Percentiles rank a stretch among this genome's conserved stretches.
Conservation (phyloP, 1,140 invertebrate species). For the Rhagoletis zephyria region DNA sequence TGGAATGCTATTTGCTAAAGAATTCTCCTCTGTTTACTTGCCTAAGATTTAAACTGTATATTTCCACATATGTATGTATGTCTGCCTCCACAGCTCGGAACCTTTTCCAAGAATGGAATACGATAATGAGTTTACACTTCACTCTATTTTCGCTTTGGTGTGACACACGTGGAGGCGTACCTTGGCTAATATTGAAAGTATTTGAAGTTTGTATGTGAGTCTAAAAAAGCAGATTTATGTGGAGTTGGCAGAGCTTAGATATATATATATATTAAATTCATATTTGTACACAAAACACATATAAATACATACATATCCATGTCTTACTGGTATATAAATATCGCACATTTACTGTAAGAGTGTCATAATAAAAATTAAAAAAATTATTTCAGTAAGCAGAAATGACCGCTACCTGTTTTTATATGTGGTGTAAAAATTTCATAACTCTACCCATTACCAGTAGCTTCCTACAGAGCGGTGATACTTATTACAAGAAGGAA, state of each 20-base stretch:
- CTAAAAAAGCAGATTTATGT: neutral
- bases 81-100: neutral
- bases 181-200: neutral
- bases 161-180: neutral
- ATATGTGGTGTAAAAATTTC: no score
- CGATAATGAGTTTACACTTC: neutral
- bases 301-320: no score
- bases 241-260: neutral
- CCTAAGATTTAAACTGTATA: neutral
- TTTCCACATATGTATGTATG: neutral
- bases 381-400: no score
- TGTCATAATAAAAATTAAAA: no score
- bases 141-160: conserved; percentile 7
- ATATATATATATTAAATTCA: no score
- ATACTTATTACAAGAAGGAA: neutral
- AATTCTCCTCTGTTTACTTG: conserved; percentile 18
- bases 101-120: no score
- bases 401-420: no score
- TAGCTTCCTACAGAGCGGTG: neutral
- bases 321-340: no score
- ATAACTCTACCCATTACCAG: no score
- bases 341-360: no score
- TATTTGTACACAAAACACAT: no score
- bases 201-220: neutral
- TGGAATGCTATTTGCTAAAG: conserved; percentile 41